Evolutionary conservation across 2,113 vertebrate genomes (phyloP).

Genomic region (Epinephelus fuscoguttatus): DNA sequence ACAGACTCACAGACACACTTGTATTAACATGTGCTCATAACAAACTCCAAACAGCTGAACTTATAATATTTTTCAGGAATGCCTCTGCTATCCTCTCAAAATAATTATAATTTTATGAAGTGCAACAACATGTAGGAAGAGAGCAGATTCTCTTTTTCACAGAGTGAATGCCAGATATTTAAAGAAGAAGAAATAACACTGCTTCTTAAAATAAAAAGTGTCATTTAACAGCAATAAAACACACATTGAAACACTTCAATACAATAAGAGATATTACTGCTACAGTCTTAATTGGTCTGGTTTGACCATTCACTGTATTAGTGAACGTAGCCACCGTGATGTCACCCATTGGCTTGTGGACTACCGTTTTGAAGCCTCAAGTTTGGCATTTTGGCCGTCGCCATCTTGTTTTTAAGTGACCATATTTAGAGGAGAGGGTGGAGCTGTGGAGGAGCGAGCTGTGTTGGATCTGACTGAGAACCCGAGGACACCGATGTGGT

Average conservation of each 20-base stretch:
- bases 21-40: slow-evolving; percentile 10
- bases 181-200: not conserved
- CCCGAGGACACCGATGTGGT: too few species aligned
- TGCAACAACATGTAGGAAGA: not conserved
- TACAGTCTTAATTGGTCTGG: not conserved
- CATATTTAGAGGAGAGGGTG: too few species aligned
- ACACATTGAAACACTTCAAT: not conserved
- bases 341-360: too few species aligned
- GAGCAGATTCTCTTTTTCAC: not conserved
- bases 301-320: not conserved
- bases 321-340: too few species aligned
- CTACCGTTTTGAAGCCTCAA: too few species aligned
- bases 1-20: slow-evolving; percentile 8
- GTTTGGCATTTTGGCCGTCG: too few species aligned
- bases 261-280: not conserved
- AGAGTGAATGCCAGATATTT: not conserved
- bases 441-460: too few species aligned
- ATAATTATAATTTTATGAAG: not conserved
- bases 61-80: not conserved
- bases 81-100: not conserved
- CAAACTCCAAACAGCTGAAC: not conserved
- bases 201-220: not conserved
- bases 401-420: too few species aligned
- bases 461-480: too few species aligned
- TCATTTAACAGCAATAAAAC: not conserved